Conservation (phyloP, 2,797 vertebrate species). For the Vespertilio murinus region DNA sequence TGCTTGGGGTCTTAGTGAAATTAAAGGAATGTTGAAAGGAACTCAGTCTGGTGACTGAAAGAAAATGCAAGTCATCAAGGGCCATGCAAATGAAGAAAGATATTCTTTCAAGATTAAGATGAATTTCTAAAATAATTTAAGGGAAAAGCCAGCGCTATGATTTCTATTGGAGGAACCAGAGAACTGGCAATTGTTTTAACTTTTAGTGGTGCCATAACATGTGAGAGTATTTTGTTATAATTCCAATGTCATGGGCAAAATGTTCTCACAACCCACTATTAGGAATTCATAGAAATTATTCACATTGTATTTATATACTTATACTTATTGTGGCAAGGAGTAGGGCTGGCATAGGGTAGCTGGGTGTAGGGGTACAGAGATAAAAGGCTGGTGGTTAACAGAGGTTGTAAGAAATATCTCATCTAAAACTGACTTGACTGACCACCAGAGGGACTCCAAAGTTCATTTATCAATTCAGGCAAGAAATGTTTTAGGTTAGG, state of each 20-base stretch:
- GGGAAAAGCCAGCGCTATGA: not conserved
- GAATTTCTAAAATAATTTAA: not conserved
- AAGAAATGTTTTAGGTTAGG: conserved; percentile 35
- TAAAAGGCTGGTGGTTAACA: not conserved
- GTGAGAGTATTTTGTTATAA: not conserved
- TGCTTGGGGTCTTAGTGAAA: not conserved
- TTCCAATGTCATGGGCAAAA: not conserved
- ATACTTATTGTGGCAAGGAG: not conserved
- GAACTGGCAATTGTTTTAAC: not conserved
- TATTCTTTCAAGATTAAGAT: conserved; percentile 4
- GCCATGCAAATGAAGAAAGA: not conserved
- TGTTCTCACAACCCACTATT: not conserved
- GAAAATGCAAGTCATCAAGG: not conserved
- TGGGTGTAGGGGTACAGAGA: not conserved
- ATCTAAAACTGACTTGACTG: not conserved
- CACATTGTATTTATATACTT: not conserved
- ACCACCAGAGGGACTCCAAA: conserved; percentile 54
- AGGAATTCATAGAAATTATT: not conserved
- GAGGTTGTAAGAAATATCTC: not conserved
- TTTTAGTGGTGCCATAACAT: not conserved
- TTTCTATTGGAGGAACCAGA: not conserved
- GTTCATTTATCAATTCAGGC: conserved; percentile 20
- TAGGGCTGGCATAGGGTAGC: no score
- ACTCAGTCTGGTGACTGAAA: not conserved
- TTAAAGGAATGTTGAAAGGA: not conserved